Evolutionary conservation across 2,113 vertebrate species (phyloP).

Genomic region (Sylvilagus bachmani): DNA sequence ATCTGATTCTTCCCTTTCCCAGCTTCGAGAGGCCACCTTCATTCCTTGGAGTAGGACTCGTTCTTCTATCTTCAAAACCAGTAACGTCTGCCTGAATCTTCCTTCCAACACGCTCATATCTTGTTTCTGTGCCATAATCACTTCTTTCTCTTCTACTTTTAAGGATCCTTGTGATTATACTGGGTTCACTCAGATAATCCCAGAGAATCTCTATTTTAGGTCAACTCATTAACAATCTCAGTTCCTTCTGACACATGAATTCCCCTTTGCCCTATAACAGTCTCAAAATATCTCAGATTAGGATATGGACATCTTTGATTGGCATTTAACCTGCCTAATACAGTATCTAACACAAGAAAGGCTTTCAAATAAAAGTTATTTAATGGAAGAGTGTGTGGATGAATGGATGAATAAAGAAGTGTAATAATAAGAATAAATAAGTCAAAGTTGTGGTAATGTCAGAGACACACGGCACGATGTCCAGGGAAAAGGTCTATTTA

Average conservation of each 20-base stretch:
- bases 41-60: neutral
- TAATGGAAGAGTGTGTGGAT: neutral
- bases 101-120: neutral
- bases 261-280: neutral
- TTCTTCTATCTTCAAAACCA: neutral
- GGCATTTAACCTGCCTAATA: neutral
- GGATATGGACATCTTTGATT: neutral
- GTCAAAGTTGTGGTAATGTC: neutral
- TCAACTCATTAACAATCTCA: slow-evolving; percentile 18
- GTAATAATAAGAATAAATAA: neutral
- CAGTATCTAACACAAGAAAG: neutral
- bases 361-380: neutral
- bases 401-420: neutral
- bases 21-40: neutral
- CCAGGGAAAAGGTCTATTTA: neutral
- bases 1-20: neutral
- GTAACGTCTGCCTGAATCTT: neutral
- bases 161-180: neutral
- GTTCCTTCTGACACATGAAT: neutral
- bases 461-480: neutral
- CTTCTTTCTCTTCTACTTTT: neutral
- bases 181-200: neutral
- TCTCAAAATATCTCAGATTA: neutral
- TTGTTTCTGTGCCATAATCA: neutral
- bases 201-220: neutral